Evolutionary conservation across 2,113 vertebrate species (phyloP), one percentile per base, ranked within the genome.

Genomic region (Solea solea): DNA sequence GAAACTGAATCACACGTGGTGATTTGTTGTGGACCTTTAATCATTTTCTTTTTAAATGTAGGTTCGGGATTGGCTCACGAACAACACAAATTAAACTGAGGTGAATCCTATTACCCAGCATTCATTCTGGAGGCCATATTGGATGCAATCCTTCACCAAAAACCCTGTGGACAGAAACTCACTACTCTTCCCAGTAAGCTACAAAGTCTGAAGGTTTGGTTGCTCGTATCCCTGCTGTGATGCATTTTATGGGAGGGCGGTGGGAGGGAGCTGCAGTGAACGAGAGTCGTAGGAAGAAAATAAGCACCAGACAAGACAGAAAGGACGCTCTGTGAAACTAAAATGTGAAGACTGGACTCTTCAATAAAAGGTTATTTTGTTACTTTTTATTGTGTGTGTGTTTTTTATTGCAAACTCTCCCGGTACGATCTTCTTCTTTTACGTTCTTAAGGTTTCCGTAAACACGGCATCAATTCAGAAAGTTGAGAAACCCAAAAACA

Each of bases 151-250:
- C 70, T 45, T 80, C 58, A 77, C 51, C 16, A 45, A 55, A 57
- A 60, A 71, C 76, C 68, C 75, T 52, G 40, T 41, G 49, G 72
- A 80, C 64, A 74, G 44, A 53, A 72, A 73, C 64, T 69, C 56
- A 34, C 75, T 78, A 66, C 25, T 76, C 63, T 67, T 80, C 70
- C 66, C 68, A 75, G 83, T 74, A 78, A 59, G 63, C 60, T n/a
- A 61, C 21, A 71, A 72, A 57, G 61, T 9, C 75, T 74, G 64
- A 74, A 62, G 44, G 64, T 81, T 80, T 72, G 58, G 49, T 69
- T 77, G 57, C 58, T 64, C 56, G 56, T 48, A 3, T 80, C 46
- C 69, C 80, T 73, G 74, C 78, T 81, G 72, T 58, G 76, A 81
- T 65, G 70, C 72, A 51, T 71, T 81, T 87, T 69, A 78, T 58